Evolutionary conservation across 2,797 vertebrate species (phyloP), one percentile per base, ranked within the genome.

Genomic region (Tenualosa ilisha): DNA sequence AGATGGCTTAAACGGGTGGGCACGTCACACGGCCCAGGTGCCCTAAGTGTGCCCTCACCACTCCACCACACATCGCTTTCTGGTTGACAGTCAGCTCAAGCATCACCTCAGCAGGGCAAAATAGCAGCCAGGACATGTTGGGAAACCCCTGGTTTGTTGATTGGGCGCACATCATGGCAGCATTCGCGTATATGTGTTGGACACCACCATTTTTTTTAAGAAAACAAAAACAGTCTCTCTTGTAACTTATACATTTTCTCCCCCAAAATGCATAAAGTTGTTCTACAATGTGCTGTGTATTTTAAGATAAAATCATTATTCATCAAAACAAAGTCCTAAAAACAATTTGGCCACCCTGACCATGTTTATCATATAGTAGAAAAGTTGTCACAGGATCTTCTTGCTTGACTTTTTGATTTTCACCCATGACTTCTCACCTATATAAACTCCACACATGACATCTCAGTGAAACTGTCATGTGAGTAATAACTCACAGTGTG

Each of bases 1-100:
- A 68, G 82, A 86, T 84, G 68, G 84, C 87, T 87, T 84, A 59
- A 82, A 81, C 20, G 81, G 83, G 84, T 20, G 85, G 81, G 83
- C 82, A 84, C 65, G 59, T 79, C 72, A 46, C 11, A 7, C 72
- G 22, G 72, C n/a, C n/a, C n/a, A n/a, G n/a, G 22, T 46, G 72
- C 37, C 5, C 40, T 43, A 15, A 3, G 15, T 46, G 37, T 46
- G 17, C 5, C 53, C 53, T 1, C 20, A 22, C 54, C 8, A 5
- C 61, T 63, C 22, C 61, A 1, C 54, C 43, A 2, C 6, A 6
- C 7, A 24, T 72, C 31, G 20, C 68, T 75, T 3, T 20, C 37
- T 75, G 72, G 7, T 40, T 4, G 9, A 6, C 43, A 6, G 17
- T 79, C 72, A 79, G 43, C 72, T 22, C 17, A 5, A 79, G 72